Percentiles rank a stretch among this genome's conserved stretches.
These are phyloP conservation scores for Troides oblongomaculatus DNA, from an alignment of 2,888 invertebrate species.

Conservation along the genomic window DNA sequence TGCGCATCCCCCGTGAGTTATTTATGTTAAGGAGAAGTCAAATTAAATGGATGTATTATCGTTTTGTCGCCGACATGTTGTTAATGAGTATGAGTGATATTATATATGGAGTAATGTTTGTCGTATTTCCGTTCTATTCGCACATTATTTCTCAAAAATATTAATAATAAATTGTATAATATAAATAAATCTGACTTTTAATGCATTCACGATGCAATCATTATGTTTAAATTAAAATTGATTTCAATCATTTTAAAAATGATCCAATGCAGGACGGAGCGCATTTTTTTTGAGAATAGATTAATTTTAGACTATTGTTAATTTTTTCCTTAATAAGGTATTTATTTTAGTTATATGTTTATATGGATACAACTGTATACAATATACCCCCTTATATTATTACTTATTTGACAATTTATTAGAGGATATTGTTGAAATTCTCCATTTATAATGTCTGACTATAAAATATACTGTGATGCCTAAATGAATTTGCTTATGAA, in stretches of 20 bases:
- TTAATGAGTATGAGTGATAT: slow-evolving; percentile 36
- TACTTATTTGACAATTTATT: slow-evolving; percentile 43
- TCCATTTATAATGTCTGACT: slow-evolving; percentile 34
- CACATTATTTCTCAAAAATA: slow-evolving; percentile 48
- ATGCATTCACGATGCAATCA: slow-evolving; percentile 61
- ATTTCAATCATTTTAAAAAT: slow-evolving; percentile 36
- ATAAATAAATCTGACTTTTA: slow-evolving; percentile 67
- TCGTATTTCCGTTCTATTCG: slow-evolving; percentile 37
- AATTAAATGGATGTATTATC: slow-evolving; percentile 35
- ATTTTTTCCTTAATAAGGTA: slow-evolving; percentile 73
- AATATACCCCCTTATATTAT: slow-evolving; percentile 47
- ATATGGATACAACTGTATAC: slow-evolving; percentile 78
- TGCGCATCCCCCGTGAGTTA: slow-evolving; percentile 57
- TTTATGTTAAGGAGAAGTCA: slow-evolving; percentile 50
- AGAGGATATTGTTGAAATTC: slow-evolving; percentile 37
- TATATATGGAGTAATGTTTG: slow-evolving; percentile 36
- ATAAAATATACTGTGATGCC: slow-evolving; percentile 42
- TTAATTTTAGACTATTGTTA: slow-evolving; percentile 70
- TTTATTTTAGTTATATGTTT: slow-evolving; percentile 78
- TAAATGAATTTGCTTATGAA: slow-evolving; percentile 48
- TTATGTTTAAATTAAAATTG: slow-evolving; percentile 48
- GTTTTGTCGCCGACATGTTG: slow-evolving; percentile 31
- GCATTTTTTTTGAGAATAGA: slow-evolving; percentile 66
- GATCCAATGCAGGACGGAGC: slow-evolving; percentile 49
- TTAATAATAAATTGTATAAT: slow-evolving; percentile 62